phyloP scores from a whole-genome alignment of 2,888 invertebrate species.

The Noctua janthe region DNA sequence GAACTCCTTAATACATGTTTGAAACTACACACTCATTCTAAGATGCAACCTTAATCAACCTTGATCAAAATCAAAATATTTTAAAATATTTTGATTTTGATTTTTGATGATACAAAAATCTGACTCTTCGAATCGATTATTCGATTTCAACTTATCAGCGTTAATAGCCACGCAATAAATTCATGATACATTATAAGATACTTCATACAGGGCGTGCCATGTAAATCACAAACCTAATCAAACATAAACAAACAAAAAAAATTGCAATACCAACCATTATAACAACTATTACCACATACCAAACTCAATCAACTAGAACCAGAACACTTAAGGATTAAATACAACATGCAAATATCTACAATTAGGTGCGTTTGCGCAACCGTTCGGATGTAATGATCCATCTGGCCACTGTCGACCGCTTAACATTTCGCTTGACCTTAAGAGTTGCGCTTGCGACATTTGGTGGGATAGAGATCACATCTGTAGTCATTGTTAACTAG shows the following conservation, averaged over 20 bases:
- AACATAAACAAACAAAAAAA: slow-evolving; percentile 23
- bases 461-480: slow-evolving; percentile 69
- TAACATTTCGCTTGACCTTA: slow-evolving; percentile 87
- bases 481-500: slow-evolving; percentile 68
- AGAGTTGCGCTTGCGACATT: slow-evolving; percentile 81
- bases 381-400: slow-evolving; percentile 78
- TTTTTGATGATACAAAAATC: not conserved
- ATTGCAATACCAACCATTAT: slow-evolving; percentile 16
- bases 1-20: not conserved
- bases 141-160: too few relatives aligned
- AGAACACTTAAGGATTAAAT: slow-evolving; percentile 67
- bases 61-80: too few relatives aligned
- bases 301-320: slow-evolving; percentile 63
- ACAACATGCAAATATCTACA: slow-evolving; percentile 68
- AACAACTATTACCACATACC: slow-evolving; percentile 47
- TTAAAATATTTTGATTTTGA: too few relatives aligned
- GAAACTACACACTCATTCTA: not conserved
- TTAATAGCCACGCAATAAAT: not conserved
- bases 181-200: not conserved
- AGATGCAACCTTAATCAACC: not conserved
- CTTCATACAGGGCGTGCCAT: not conserved
- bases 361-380: slow-evolving; percentile 69
- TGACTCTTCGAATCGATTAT: too few relatives aligned
- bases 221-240: not conserved
- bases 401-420: slow-evolving; percentile 80